Evolutionary conservation across 2,113 vertebrate species (phyloP).

Genomic region (Rousettus leschenaultii): DNA sequence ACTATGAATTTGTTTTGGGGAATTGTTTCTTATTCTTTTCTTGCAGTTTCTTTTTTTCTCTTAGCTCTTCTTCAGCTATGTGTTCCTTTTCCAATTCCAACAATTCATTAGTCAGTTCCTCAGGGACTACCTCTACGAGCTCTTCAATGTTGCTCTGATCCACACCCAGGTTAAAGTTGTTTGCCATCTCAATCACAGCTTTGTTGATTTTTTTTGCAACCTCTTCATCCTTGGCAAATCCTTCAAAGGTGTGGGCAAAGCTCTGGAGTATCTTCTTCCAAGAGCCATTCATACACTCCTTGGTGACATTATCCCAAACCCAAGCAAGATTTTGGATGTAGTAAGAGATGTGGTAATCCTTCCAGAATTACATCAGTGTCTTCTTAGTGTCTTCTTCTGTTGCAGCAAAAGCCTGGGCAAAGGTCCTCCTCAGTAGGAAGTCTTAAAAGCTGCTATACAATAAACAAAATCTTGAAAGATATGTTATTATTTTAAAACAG

Average conservation of each 20-base stretch:
- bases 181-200: not conserved
- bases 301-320: not conserved
- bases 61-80: not conserved
- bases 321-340: not conserved
- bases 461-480: not conserved
- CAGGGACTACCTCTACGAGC: not conserved
- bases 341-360: not conserved
- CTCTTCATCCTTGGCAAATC: not conserved
- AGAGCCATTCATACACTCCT: not conserved
- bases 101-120: not conserved
- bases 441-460: not conserved
- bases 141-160: not conserved
- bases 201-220: not conserved
- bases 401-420: not conserved
- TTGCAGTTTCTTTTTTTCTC: not conserved
- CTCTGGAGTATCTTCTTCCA: not conserved
- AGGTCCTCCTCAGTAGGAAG: not conserved
- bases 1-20: not conserved
- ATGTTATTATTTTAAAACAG: not conserved
- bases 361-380: not conserved
- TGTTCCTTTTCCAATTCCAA: not conserved
- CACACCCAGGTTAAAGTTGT: not conserved
- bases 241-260: not conserved
- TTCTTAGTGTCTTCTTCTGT: not conserved
- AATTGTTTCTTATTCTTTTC: not conserved